Base-by-base conservation (phyloP, 2,113 vertebrate genomes). In the Phaethornis superciliosus region DNA sequence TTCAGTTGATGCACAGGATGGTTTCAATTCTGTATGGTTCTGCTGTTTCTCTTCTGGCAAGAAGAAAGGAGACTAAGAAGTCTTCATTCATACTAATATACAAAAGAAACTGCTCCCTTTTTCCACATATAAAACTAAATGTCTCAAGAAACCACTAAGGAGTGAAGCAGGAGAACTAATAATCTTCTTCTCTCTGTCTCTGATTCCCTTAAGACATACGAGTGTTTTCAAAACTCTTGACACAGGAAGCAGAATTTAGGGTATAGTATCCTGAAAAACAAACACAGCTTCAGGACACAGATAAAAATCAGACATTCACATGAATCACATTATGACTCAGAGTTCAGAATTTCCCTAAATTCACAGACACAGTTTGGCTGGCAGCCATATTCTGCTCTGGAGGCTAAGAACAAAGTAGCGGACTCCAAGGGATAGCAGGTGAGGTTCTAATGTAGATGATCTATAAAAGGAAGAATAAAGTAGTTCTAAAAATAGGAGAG, bases 401-500 rank as follows among this genome's bases (percentile, higher is more conserved):
- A 85, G 28, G 24, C 15, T 79, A 68, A 81, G 44, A 83, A 37
- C 9, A 68, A n/a, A 30, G 33, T 9, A 86, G 6, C 15, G 19
- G 46, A 63, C 33, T 79, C 72, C 15, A 82, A 33, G 24, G 15
- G 33, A 55, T 33, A 22, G 28, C 19, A 88, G 67, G 52, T n/a
- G 19, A 49, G n/a, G 10, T 77, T 30, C 58, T 64, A 35, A 15
- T 58, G 33, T 55, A 67, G 83, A 37, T 37, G 2, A 85, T 14
- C 18, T 33, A 33, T 7, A 65, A 54, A 88, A 81, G 17, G 21
- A 93, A 90, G 40, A 88, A 52, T 15, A 70, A 95, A 27, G 9
- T 33, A 81, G 77, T 52, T 69, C 9, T 30, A 15, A 85, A 90
- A 67, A 81, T 59, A 27, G 1, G 0, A 0, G 2, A 1, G 2